Base-by-base conservation (phyloP, 1,140 invertebrate genomes). In the Diabrotica virgifera region DNA sequence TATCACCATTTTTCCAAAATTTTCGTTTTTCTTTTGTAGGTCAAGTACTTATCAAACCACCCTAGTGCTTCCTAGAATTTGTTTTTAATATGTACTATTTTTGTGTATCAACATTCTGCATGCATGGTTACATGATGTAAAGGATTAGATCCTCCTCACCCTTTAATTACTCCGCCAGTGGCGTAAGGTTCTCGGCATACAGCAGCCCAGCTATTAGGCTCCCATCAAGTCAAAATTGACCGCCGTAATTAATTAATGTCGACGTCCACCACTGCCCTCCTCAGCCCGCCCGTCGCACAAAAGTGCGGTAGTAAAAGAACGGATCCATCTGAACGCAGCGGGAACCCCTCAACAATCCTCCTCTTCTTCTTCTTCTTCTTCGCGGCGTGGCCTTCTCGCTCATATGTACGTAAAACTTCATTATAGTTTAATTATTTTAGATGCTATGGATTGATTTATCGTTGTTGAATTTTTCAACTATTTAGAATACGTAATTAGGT, bases 201-300 rank as follows among this genome's bases (percentile, higher is more conserved):
- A 5, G 40, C 40, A 46, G 40, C 40, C n/a, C 8, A 46, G 40
- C 40, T 46, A 46, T 46, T 46, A 46, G 40, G n/a, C 40, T 46
- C 40, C 40, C 40, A 46, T 46, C 40, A 46, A 46, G 40, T 46
- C 40, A 46, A 46, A 46, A 46, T 5, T 46, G 40, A 46, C 40
- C 40, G 40, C 40, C 40, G n/a, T 46, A 46, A 46, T 46, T 46
- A 46, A 46, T 46, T 46, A 46, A 46, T 46, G 40, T 46, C 40
- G 40, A 46, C 40, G n/a, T 46, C 8, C 40, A 46, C 4, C 40
- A 46, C 40, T 11, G 40, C 40, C 40, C 11, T n/a, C n/a, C n/a
- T n/a, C n/a, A n/a, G 40, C 40, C 40, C 40, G 40, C 40, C 40
- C 40, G 40, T 6, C n/a, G 40, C 40, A 46, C 40, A 46, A 46